Conservation (phyloP, 2,888 invertebrate species). For the Eupithecia insigniata region DNA sequence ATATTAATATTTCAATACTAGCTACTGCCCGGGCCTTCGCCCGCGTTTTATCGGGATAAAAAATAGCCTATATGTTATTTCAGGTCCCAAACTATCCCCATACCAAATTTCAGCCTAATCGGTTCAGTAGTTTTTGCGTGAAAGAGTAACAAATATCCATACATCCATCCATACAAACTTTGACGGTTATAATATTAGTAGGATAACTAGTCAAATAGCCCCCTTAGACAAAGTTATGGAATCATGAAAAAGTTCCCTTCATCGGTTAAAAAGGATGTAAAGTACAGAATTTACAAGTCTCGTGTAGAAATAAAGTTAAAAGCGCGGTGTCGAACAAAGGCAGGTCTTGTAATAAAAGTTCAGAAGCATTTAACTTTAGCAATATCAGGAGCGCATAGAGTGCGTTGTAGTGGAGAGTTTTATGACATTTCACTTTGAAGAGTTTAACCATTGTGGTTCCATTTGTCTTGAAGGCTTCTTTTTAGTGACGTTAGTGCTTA, state of each 20-base stretch:
- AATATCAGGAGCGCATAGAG: slow-evolving; percentile 67
- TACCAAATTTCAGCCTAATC: too few relatives aligned
- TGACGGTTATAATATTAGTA: too few relatives aligned
- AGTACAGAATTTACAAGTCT: slow-evolving; percentile 62
- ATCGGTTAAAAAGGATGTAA: slow-evolving; percentile 45
- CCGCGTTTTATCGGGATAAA: too few relatives aligned
- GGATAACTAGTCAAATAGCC: too few relatives aligned
- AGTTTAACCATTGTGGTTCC: background rate
- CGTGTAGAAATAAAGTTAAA: slow-evolving; percentile 28
- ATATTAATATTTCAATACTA: too few relatives aligned
- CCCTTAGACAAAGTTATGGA: background rate
- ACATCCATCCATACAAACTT: too few relatives aligned
- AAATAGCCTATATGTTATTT: too few relatives aligned
- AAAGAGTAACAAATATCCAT: too few relatives aligned
- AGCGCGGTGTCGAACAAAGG: slow-evolving; percentile 64
- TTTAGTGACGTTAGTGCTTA: background rate
- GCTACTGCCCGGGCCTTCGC: too few relatives aligned
- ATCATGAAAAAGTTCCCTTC: slow-evolving; percentile 2
- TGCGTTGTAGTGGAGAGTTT: slow-evolving; percentile 1
- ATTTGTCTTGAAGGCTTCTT: background rate
- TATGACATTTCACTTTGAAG: slow-evolving; percentile 4
- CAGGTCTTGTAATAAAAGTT: slow-evolving; percentile 70
- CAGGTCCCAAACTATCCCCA: too few relatives aligned
- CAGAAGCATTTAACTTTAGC: slow-evolving; percentile 64
- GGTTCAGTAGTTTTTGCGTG: too few relatives aligned